Conservation (phyloP, 2,888 invertebrate species). For the Himalopsyche japonica region DNA sequence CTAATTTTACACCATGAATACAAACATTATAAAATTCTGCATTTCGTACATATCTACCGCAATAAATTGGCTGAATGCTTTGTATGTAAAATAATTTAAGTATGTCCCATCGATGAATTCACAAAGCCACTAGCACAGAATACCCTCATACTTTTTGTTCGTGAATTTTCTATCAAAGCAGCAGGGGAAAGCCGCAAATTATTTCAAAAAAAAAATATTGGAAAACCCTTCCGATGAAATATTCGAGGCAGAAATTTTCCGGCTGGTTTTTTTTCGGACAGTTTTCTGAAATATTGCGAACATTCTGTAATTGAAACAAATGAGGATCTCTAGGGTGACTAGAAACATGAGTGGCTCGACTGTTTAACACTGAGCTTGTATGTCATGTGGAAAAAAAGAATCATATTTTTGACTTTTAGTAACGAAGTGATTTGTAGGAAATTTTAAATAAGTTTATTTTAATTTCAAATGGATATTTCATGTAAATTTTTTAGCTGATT, state of each 20-base stretch:
- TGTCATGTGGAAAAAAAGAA: too few species aligned
- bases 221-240: neutral
- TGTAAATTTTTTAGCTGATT: too few species aligned
- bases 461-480: too few species aligned
- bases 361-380: neutral
- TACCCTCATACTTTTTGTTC: neutral
- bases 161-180: neutral
- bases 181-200: neutral
- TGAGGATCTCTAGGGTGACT: neutral
- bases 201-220: neutral
- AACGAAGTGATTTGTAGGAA: too few species aligned
- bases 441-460: too few species aligned
- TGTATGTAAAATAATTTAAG: neutral
- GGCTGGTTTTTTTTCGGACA: neutral
- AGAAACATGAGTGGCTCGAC: neutral
- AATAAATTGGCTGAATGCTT: neutral
- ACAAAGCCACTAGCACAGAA: neutral
- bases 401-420: too few species aligned
- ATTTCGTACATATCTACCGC: too few species aligned
- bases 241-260: neutral
- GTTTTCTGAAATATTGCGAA: neutral
- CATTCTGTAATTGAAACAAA: neutral
- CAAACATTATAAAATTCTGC: too few species aligned
- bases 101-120: neutral
- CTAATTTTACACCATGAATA: too few species aligned